These are phyloP conservation scores for Hemaris fuciformis DNA, from an alignment of 2,888 invertebrate genomes.

Conservation along the genomic window DNA sequence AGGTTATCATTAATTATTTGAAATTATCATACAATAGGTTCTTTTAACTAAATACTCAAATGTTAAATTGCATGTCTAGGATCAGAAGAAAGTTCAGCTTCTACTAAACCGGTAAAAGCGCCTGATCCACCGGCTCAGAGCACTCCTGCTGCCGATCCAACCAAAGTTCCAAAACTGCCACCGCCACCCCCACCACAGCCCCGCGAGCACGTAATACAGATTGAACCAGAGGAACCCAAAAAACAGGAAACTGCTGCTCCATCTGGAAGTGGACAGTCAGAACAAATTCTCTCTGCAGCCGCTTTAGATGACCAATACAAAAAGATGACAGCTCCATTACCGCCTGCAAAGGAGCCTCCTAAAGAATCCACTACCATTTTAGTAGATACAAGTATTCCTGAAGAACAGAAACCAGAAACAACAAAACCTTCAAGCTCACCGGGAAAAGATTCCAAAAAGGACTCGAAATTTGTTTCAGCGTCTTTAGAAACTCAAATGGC, in stretches of 20 bases:
- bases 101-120: slow-evolving; percentile 53
- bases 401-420: neutral
- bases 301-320: slow-evolving; percentile 55
- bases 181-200: slow-evolving; percentile 51
- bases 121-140: slow-evolving; percentile 58
- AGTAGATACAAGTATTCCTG: neutral
- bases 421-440: neutral
- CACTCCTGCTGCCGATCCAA: slow-evolving; percentile 49
- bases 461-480: slow-evolving; percentile 13
- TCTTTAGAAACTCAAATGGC: slow-evolving; percentile 27
- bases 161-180: slow-evolving; percentile 41
- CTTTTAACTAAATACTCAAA: neutral
- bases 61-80: slow-evolving; percentile 30
- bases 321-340: slow-evolving; percentile 30
- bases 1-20: slow-evolving; percentile 35
- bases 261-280: slow-evolving; percentile 49
- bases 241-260: slow-evolving; percentile 67
- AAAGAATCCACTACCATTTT: slow-evolving; percentile 1
- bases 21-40: neutral
- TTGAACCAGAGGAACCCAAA: slow-evolving; percentile 61
- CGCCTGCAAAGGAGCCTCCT: slow-evolving; percentile 12
- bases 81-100: slow-evolving; percentile 57
- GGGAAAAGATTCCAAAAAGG: neutral
- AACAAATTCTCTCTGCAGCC: slow-evolving; percentile 67
- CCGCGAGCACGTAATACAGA: slow-evolving; percentile 56